Base-by-base conservation (phyloP, 2,797 vertebrate genomes). In the Microcaecilia unicolor region DNA sequence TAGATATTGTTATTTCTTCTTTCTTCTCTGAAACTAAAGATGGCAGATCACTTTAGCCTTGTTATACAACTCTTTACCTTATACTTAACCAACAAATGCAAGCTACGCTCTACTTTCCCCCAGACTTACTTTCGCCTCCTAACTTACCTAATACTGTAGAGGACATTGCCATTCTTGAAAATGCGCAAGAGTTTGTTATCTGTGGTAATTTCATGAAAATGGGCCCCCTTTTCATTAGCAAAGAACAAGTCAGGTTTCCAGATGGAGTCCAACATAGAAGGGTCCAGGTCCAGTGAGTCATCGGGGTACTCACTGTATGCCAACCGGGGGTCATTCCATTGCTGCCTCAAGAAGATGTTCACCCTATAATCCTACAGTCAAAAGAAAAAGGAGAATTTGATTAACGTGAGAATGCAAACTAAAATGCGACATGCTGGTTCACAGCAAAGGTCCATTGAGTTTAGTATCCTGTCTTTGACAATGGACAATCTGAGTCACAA, bases 191-290 rank as follows among this genome's bases (percentile, higher is more conserved):
- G 76, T 64, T 98, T 98, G 84, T 98, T 98, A 81, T 98, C 95
- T 0, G 94, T 98, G 45, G 95, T 99, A 32, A 99, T 92, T 79
- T 98, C 95, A 0, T 99, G 95, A 67, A 99, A 99, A 63, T 99
- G 95, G 34, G 95, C 95, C 8, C 94, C 94, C 49, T 99, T 99
- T 76, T 98, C 95, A 1, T 99, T 99, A 57, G 95, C 95, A 1
- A 99, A 99, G 79, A 99, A 98, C 80, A 99, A 60, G 59, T 99
- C 95, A 1, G 95, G 95, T 37, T 99, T 99, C 95, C 94, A 99
- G 81, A 99, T 98, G 61, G 91, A 96, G 66, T 99, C 94, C 79
- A 99, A 63, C 95, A 99, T 99, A 29, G 94, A 98, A 1, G 95
- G 95, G 70, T 99, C 95, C 18, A 99, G 80, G 70, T 99, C 95